A percentile compares a stretch with the other conserved stretches of the same genome.
These are phyloP conservation scores for Pseudocheirus occidentalis DNA, from an alignment of 2,797 vertebrate species.

Conservation along the genomic window DNA sequence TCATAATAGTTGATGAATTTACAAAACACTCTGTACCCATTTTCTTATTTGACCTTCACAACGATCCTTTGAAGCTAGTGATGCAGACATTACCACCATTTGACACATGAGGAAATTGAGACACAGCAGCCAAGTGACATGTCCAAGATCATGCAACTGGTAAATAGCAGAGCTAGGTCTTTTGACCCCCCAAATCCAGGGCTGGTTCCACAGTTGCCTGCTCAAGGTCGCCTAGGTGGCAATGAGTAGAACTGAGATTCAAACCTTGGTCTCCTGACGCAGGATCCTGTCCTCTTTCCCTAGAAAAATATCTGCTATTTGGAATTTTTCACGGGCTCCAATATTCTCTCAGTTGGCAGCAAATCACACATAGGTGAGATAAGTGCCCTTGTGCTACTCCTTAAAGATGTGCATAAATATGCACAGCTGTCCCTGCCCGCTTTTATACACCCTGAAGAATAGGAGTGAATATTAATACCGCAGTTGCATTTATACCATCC, in stretches of 20 bases:
- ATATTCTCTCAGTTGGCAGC: background rate
- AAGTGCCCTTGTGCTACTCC: conserved; percentile 5
- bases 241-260: background rate
- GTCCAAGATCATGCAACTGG: background rate
- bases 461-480: background rate
- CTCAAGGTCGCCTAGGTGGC: background rate
- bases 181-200: background rate
- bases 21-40: background rate
- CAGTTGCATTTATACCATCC: conserved; percentile 74
- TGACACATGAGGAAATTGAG: background rate
- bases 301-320: background rate
- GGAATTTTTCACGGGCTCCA: background rate
- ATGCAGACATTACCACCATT: background rate
- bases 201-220: background rate
- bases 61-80: background rate
- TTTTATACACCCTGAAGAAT: background rate
- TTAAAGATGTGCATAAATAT: conserved; percentile 8
- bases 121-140: background rate
- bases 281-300: background rate
- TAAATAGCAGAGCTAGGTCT: background rate
- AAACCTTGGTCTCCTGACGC: background rate
- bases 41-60: background rate
- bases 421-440: background rate
- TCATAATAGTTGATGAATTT: background rate
- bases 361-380: background rate